A percentile compares a stretch with the other conserved stretches of the same genome.
phyloP scores from a whole-genome alignment of 2,888 invertebrate species.

The Amphipyra berbera region DNA sequence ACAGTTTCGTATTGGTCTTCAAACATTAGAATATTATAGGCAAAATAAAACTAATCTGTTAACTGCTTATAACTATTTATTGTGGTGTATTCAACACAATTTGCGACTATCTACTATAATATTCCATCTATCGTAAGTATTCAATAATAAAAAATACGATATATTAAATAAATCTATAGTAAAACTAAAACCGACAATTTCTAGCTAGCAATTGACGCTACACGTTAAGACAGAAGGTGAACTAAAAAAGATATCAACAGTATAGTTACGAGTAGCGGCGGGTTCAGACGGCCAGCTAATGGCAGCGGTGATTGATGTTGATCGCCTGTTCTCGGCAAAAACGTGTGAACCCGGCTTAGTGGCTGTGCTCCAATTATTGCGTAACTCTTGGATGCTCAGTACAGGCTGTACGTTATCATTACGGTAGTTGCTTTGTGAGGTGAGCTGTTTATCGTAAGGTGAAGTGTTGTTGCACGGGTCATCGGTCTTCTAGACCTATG shows the following conservation, averaged over 20 bases:
- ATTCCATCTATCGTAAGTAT: too few relatives aligned
- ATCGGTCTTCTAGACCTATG: too few relatives aligned
- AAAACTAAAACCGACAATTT: not conserved
- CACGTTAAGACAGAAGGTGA: slow-evolving; percentile 46
- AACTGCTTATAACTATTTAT: not conserved
- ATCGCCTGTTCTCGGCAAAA: slow-evolving; percentile 61
- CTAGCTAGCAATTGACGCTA: slow-evolving; percentile 29
- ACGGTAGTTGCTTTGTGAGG: slow-evolving; percentile 49
- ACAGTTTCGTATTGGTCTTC: not conserved
- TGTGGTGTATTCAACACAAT: not conserved
- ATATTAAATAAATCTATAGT: too few relatives aligned
- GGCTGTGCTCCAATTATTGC: slow-evolving; percentile 67
- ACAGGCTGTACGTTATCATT: slow-evolving; percentile 51
- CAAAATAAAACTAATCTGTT: not conserved
- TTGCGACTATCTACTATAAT: too few relatives aligned
- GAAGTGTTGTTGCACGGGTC: slow-evolving; percentile 9
- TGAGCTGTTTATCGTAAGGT: slow-evolving; percentile 17
- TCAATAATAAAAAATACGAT: too few relatives aligned
- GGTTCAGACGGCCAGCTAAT: slow-evolving; percentile 57
- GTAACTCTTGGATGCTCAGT: slow-evolving; percentile 48
- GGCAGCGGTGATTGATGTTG: slow-evolving; percentile 61
- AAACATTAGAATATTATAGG: not conserved
- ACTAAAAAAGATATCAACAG: slow-evolving; percentile 59
- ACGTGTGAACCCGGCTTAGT: slow-evolving; percentile 66
- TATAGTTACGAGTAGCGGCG: slow-evolving; percentile 57